Evolutionary conservation across 2,797 vertebrate species (phyloP).

Genomic region (Notoglanidium macrostoma): DNA sequence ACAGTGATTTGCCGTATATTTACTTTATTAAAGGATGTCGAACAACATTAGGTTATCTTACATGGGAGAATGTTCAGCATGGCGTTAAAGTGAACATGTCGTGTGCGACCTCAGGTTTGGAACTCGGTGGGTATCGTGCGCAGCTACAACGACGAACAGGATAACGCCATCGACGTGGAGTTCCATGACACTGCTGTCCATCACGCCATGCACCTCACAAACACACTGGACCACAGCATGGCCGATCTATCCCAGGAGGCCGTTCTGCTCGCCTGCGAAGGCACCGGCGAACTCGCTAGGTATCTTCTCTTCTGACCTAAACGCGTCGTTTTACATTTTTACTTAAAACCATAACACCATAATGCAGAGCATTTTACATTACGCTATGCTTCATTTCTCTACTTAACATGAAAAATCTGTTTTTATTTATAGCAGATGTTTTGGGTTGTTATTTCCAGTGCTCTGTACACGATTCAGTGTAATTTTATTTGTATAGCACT

Average conservation of each 20-base stretch:
- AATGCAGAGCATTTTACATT: too few relatives aligned
- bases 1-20: too few relatives aligned
- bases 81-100: neutral
- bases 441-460: too few relatives aligned
- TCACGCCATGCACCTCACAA: conserved; percentile 91
- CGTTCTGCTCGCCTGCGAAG: conserved; percentile 85
- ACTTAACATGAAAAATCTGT: neutral
- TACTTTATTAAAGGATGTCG: too few relatives aligned
- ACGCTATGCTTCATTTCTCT: too few relatives aligned
- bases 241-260: conserved; percentile 90
- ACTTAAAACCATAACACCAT: too few relatives aligned
- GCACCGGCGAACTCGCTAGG: conserved; percentile 89
- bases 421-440: too few relatives aligned
- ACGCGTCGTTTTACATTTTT: too few relatives aligned
- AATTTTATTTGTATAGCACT: too few relatives aligned
- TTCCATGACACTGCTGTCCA: conserved; percentile 93
- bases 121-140: conserved; percentile 92
- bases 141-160: conserved; percentile 94
- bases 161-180: conserved; percentile 93
- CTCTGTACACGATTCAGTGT: too few relatives aligned
- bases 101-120: conserved; percentile 81
- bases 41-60: neutral
- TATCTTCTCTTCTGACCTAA: conserved; percentile 50
- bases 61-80: neutral
- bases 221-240: conserved; percentile 85